phyloP scores from a whole-genome alignment of 2,888 invertebrate species.

The Tinea pellionella region DNA sequence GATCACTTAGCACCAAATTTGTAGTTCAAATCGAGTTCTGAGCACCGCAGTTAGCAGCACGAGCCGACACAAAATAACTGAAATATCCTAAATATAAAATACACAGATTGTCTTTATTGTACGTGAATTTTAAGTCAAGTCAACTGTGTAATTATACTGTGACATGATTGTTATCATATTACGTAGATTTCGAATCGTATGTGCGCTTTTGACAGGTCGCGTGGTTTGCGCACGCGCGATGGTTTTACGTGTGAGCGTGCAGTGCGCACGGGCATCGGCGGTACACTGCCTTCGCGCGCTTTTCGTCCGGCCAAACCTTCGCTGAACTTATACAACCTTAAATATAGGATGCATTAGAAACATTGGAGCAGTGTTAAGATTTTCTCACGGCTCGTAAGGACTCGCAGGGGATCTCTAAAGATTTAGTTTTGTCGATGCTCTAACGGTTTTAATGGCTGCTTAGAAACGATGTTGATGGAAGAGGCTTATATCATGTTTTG shows the following conservation, averaged over 20 bases:
- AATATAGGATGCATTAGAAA: slow-evolving; percentile 46
- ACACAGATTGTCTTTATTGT: not conserved
- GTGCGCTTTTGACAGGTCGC: slow-evolving; percentile 41
- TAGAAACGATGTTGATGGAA: slow-evolving; percentile 42
- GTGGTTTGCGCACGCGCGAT: slow-evolving; percentile 33
- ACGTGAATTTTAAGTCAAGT: not conserved
- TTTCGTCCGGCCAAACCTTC: slow-evolving; percentile 60
- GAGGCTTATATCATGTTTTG: slow-evolving; percentile 36
- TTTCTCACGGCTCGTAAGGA: slow-evolving; percentile 57
- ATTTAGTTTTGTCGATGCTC: slow-evolving; percentile 32
- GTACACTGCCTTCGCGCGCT: slow-evolving; percentile 68
- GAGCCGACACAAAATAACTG: not conserved
- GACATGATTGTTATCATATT: not conserved
- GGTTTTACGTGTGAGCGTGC: slow-evolving; percentile 47
- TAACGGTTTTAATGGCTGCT: slow-evolving; percentile 18
- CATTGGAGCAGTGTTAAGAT: slow-evolving; percentile 30
- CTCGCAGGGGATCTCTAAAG: slow-evolving; percentile 37
- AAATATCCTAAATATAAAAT: not conserved
- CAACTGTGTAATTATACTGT: not conserved
- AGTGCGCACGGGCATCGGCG: slow-evolving; percentile 60
- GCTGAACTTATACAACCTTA: slow-evolving; percentile 37
- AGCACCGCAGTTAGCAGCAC: slow-evolving; percentile 3
- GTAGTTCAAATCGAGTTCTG: slow-evolving; percentile 28
- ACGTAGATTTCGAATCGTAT: not conserved
- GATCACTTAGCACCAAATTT: slow-evolving; percentile 47